phyloP scores from a whole-genome alignment of 2,888 invertebrate species.

The Ophonus ardosiacus region DNA sequence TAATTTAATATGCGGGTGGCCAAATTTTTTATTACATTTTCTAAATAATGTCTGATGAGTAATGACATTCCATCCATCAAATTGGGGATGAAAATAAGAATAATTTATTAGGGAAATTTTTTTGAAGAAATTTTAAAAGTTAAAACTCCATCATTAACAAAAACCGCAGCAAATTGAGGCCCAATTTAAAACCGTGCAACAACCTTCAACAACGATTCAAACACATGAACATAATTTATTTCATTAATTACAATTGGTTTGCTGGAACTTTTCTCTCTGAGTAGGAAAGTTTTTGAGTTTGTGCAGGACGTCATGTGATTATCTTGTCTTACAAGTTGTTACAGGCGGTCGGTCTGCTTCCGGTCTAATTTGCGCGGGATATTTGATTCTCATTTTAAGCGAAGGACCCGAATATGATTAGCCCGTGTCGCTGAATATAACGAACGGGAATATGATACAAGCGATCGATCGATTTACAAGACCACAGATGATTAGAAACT shows the following conservation, averaged over 20 bases:
- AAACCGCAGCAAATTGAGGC: neutral
- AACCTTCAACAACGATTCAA: slow-evolving; percentile 7
- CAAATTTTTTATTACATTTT: too few species aligned
- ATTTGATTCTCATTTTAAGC: slow-evolving; percentile 54
- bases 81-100: neutral
- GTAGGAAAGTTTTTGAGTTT: slow-evolving; percentile 39
- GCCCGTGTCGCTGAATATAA: slow-evolving; percentile 5
- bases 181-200: slow-evolving; percentile 16
- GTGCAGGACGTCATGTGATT: slow-evolving; percentile 40
- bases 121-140: neutral
- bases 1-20: too few species aligned
- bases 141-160: neutral
- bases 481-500: slow-evolving; percentile 8
- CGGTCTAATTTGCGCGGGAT: slow-evolving; percentile 16
- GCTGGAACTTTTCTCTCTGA: slow-evolving; percentile 40
- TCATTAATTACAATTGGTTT: slow-evolving; percentile 53
- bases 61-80: neutral
- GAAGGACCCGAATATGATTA: slow-evolving; percentile 39
- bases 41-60: too few species aligned
- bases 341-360: slow-evolving; percentile 14
- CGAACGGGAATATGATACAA: slow-evolving; percentile 13
- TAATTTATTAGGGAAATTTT: neutral
- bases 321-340: slow-evolving; percentile 54
- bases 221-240: slow-evolving; percentile 47
- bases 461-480: neutral